These are phyloP conservation scores for Sphaeramia orbicularis DNA, from an alignment of 2,797 vertebrate genomes.

Conservation along the genomic window DNA sequence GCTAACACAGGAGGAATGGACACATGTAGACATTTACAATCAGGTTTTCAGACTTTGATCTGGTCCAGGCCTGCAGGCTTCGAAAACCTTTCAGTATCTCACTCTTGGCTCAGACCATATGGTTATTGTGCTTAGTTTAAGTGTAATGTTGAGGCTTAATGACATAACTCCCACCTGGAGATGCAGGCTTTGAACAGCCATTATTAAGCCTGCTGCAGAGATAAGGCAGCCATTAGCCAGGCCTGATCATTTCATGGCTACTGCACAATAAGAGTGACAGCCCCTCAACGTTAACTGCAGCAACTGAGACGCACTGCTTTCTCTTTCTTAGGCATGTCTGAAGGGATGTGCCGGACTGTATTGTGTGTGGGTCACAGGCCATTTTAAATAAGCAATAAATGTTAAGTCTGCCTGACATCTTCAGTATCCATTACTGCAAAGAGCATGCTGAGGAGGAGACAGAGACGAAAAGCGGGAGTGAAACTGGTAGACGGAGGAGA, in stretches of 20 bases:
- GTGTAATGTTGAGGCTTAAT: constrained; percentile 71
- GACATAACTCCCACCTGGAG: constrained; percentile 78
- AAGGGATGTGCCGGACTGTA: constrained; percentile 49
- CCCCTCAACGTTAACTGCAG: constrained; percentile 49
- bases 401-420: constrained; percentile 83
- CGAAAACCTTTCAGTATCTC: constrained; percentile 56
- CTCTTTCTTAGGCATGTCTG: constrained; percentile 53
- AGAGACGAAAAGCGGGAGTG: constrained; percentile 59
- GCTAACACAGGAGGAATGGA: constrained; percentile 48
- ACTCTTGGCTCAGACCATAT: constrained; percentile 53
- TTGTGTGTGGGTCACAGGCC: constrained; percentile 72
- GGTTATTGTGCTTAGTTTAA: constrained; percentile 62
- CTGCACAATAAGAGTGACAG: constrained; percentile 69
- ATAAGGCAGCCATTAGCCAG: constrained; percentile 78
- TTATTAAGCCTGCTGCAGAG: constrained; percentile 73
- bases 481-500: constrained; percentile 76
- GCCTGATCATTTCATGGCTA: constrained; percentile 75
- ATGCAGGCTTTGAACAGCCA: constrained; percentile 62
- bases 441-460: constrained; percentile 63
- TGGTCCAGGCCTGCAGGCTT: constrained; percentile 52
- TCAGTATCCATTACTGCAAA: constrained; percentile 82
- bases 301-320: constrained; percentile 44
- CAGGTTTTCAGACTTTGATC: constrained; percentile 67
- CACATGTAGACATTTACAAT: constrained; percentile 76
- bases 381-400: constrained; percentile 79